Evolutionary conservation across 2,888 invertebrate species (phyloP), one percentile per base, ranked within the genome.

Genomic region (Catotricha subobsoleta): DNA sequence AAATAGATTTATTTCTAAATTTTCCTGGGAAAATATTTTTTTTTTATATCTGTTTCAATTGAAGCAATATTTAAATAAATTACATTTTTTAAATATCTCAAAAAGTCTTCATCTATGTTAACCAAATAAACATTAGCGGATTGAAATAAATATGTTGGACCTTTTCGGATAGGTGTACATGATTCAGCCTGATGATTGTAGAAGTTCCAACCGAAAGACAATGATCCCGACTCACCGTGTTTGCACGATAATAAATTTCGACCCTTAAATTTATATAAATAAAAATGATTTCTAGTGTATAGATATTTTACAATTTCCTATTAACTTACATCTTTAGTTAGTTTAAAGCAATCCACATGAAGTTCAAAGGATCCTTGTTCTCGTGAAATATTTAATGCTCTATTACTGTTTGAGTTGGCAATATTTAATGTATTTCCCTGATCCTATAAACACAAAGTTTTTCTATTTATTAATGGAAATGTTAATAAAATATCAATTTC

Each of bases 351-450:
- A 21, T 21, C 21, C 6, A 34, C 13, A 21, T 34, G 34, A 21
- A 34, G 5, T n/a, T 34, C 34, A 34, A 34, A 21, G n/a, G 34
- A 34, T 18, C 34, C 34, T 10, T 34, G n/a, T n/a, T n/a, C n/a
- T n/a, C n/a, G n/a, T n/a, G n/a, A n/a, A n/a, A n/a, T n/a, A n/a
- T n/a, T n/a, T n/a, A n/a, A n/a, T n/a, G n/a, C n/a, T n/a, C n/a
- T n/a, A n/a, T n/a, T n/a, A n/a, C n/a, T n/a, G n/a, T n/a, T n/a
- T n/a, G n/a, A n/a, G n/a, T n/a, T n/a, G n/a, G n/a, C n/a, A n/a
- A n/a, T n/a, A n/a, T n/a, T n/a, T n/a, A n/a, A n/a, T n/a, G n/a
- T n/a, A n/a, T n/a, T n/a, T n/a, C n/a, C n/a, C n/a, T n/a, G n/a
- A n/a, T n/a, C n/a, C n/a, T n/a, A n/a, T n/a, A n/a, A n/a, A n/a